Conservation (phyloP, 2,888 invertebrate species). For the Rhaphigaster nebulosa region DNA sequence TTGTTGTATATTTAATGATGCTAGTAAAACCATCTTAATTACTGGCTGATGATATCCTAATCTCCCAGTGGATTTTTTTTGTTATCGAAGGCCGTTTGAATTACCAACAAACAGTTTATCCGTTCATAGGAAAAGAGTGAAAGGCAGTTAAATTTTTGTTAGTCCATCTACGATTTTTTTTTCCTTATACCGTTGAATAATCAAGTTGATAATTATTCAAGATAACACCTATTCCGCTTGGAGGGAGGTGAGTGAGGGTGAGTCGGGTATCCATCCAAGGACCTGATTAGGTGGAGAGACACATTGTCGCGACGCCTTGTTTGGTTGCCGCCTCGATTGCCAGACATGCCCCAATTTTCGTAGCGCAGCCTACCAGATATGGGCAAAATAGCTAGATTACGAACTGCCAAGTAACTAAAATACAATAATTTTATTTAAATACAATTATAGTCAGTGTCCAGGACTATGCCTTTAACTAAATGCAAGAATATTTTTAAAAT, state of each 20-base stretch:
- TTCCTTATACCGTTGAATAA: not conserved
- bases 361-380: not conserved
- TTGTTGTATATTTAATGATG: not conserved
- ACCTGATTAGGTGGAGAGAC: not conserved
- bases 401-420: not conserved
- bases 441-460: too few relatives aligned
- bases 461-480: too few relatives aligned
- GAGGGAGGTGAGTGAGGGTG: not conserved
- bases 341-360: slow-evolving; percentile 23
- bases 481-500: too few relatives aligned
- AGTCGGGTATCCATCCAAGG: not conserved
- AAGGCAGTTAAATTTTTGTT: too few relatives aligned
- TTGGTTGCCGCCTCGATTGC: not conserved
- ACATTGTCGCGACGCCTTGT: slow-evolving; percentile 29
- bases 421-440: not conserved
- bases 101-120: too few relatives aligned
- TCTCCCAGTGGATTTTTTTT: not conserved
- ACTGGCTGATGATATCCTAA: not conserved
- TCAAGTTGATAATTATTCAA: not conserved
- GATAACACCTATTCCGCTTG: not conserved
- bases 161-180: too few relatives aligned
- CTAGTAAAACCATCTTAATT: not conserved
- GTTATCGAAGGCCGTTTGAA: too few relatives aligned
- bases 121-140: too few relatives aligned
- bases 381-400: not conserved